These are phyloP conservation scores for Papilio polytes DNA, from an alignment of 1,140 invertebrate genomes.

Conservation along the genomic window DNA sequence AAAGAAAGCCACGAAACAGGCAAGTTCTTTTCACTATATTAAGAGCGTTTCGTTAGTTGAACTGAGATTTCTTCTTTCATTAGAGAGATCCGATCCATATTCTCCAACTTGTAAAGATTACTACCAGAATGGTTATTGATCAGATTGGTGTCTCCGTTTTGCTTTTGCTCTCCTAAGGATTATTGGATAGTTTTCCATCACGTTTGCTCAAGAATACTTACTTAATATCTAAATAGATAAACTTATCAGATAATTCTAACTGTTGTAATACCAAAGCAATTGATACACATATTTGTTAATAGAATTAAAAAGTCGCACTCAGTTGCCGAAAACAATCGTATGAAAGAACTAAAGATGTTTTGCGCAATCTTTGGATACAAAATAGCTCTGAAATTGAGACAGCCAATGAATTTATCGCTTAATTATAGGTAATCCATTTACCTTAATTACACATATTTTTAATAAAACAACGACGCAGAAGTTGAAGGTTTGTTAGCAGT, in stretches of 20 bases:
- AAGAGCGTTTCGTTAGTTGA: not conserved
- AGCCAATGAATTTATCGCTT: constrained; percentile 52
- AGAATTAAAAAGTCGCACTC: not conserved
- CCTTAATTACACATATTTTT: not conserved
- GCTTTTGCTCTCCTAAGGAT: not conserved
- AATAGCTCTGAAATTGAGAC: constrained; percentile 54
- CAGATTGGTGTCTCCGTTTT: not conserved
- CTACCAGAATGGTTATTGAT: too few species aligned
- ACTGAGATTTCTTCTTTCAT: not conserved
- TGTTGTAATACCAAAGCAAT: not conserved
- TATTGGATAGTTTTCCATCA: not conserved
- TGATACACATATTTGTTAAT: not conserved
- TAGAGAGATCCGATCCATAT: not conserved
- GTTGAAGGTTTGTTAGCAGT: not conserved
- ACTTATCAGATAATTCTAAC: too few species aligned
- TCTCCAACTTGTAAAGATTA: too few species aligned
- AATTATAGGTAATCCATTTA: constrained; percentile 53
- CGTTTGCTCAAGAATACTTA: too few species aligned
- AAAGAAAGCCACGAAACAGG: constrained; percentile 27
- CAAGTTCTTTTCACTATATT: not conserved
- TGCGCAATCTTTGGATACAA: constrained; percentile 59
- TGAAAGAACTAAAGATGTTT: constrained; percentile 46
- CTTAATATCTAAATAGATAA: too few species aligned
- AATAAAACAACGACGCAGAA: not conserved
- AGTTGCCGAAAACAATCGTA: constrained; percentile 34